Base-by-base conservation (phyloP, 2,797 vertebrate species). In the Lagocephalus sceleratus region DNA sequence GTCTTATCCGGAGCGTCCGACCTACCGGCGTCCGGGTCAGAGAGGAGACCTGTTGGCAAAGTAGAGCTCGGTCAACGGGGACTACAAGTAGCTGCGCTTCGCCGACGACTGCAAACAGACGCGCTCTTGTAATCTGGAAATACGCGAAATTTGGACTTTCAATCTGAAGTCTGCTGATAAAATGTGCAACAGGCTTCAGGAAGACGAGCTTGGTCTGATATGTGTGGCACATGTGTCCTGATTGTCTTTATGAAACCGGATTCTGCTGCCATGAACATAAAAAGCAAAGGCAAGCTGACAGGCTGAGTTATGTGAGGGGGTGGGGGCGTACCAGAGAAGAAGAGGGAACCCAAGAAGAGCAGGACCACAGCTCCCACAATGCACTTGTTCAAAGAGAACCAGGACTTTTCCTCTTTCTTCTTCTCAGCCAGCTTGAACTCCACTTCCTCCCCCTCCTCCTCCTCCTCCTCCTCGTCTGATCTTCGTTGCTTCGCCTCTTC, bases 341-440 rank as follows among this genome's bases (percentile, higher is more conserved):
- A 90, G 47, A 92, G 87, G 46, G 89, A 90, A 48, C 90, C 89
- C n/a, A 92, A 66, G 77, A 90, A 90, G 39, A 92, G 88, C 51
- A 92, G 75, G 17, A 89, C 75, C 60, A 91, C 56, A 49, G 85
- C 80, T 3, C 79, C 89, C 51, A 86, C 75, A 20, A 92, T 88
- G 66, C 89, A 87, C 68, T 87, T 89, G 76, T 84, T 92, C 63
- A 89, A 5, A 6, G 88, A 89, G 26, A 90, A 81, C 68, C 85
- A 84, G 0, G 68, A 63, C 57, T 87, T 89, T 50, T 88, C 86
- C 54, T 86, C 84, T 52, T 80, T 83, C 66, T 80, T 83, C 66
- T 59, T 87, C 52, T 85, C 81, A 0, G 75, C 72, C 26, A 89
- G 35, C 53, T 58, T 82, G 38, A 91, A 90, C 54, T 89, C 88